Percentiles rank a stretch among this genome's conserved stretches.
These are phyloP conservation scores for Lepidothrix coronata DNA, from an alignment of 2,113 vertebrate species.

Conservation along the genomic window DNA sequence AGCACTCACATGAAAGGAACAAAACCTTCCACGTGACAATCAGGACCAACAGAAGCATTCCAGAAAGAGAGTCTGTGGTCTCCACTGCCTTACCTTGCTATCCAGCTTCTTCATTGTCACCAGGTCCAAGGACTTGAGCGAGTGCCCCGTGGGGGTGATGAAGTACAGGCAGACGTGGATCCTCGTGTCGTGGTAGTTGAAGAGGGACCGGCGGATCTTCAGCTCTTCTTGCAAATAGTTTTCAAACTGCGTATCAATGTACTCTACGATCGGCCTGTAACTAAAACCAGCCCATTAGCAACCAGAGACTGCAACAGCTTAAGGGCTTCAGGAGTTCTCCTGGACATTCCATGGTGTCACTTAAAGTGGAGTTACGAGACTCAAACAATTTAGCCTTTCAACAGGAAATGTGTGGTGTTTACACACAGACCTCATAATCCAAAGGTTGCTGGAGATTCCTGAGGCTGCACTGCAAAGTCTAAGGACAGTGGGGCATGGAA, in stretches of 20 bases:
- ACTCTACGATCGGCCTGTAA: conserved; percentile 98
- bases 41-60: not conserved
- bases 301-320: not conserved
- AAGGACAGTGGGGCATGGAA: not conserved
- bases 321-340: not conserved
- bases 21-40: not conserved
- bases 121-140: conserved; percentile 93
- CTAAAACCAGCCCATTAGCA: conserved; percentile 80
- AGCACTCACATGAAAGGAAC: not conserved
- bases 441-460: not conserved
- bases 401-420: not conserved
- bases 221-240: conserved; percentile 97
- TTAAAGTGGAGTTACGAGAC: not conserved
- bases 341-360: too few species aligned
- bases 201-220: conserved; percentile 97
- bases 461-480: not conserved
- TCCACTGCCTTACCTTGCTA: conserved; percentile 83
- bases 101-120: conserved; percentile 99
- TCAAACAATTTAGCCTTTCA: not conserved
- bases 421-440: not conserved
- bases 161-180: conserved; percentile 99
- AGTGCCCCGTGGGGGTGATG: conserved; percentile 95
- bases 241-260: conserved; percentile 98
- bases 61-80: not conserved
- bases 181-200: conserved; percentile 94